Evolutionary conservation across 2,888 invertebrate genomes (phyloP), one percentile per base, ranked within the genome.

Genomic region (Eupithecia pulchellata): DNA sequence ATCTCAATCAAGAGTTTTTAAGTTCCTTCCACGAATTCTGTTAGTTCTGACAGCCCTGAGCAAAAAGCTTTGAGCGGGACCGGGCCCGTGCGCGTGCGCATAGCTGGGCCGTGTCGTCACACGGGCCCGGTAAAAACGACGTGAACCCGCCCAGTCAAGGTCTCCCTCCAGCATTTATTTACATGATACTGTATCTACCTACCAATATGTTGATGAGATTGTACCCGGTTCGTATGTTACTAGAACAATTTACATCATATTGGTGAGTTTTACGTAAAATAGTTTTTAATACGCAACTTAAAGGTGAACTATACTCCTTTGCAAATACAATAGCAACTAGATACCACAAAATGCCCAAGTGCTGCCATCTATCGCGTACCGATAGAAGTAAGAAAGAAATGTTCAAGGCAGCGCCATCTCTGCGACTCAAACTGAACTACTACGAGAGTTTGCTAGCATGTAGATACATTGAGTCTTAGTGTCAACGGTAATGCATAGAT

Each of bases 81-180:
- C 78, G 80, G 82, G 74, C 68, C 58, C 68, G 66, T 52, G 86
- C 86, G 89, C 90, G 88, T 87, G 89, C 91, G 89, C 93, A 93
- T 93, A 91, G 82, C 92, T 91, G 79, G 78, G 80, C 79, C 82
- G 83, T 93, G 93, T 91, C 93, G 93, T 93, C 93, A 93, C 85
- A 88, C 84, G 83, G 86, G 84, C 86, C 82, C 84, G 82, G 85
- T 87, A 89, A 91, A 91, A 92, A 90, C 86, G 82, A 89, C 89
- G 83, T 92, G 91, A 92, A 92, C 93, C 87, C 89, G 68, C 52
- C 66, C 67, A 64, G 67, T 89, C 92, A 92, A 92, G 93, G 92
- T 82, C 90, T 88, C 90, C 88, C 78, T 80, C 79, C 85, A 84
- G 78, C 86, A 89, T 85, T 85, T 84, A 89, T 85, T 85, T 84